Base-by-base conservation (phyloP, 2,888 invertebrate species). In the Cheiracanthium punctorium region DNA sequence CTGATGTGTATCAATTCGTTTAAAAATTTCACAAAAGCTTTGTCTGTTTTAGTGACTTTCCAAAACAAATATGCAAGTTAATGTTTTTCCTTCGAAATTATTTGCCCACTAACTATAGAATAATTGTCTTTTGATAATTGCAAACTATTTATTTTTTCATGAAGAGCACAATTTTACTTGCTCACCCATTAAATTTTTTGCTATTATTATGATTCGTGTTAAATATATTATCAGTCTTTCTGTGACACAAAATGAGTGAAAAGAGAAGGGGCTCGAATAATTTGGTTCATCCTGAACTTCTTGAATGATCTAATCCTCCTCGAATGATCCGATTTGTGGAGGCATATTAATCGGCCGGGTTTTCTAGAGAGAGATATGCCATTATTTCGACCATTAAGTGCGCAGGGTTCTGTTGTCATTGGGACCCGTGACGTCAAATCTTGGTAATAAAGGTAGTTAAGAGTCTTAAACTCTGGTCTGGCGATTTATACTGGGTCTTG, bases 381-480 rank as follows among this genome's bases (percentile, higher is more conserved):
- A 69, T 74, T 73, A 81, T 73, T 81, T 81, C 65, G 48, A 67
- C 73, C 80, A 81, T 81, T 80, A 72, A 73, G 80, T 48, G 65
- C n/a, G 64, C 43, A 43, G 64, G 73, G 37, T 41, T 77, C 67
- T 20, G 73, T 52, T 52, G 43, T 29, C 52, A 8, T 52, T 58
- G 70, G 73, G 77, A 77, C 82, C 33, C 7, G 37, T 41, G 33
- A 37, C 37, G 30, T 33, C 71, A 43, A 67, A 65, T 28, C 71
- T 71, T 73, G 81, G 86, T 87, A 81, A 87, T 87, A 87, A 87
- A 87, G 86, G 86, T 87, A 87, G 86, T 87, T 87, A 87, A 87
- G 58, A 87, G 86, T 81, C 76, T 87, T 87, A 87, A 87, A 87
- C 86, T 86, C 86, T 86, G 80, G 80, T 80, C 86, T 79, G 71